Base-by-base conservation (phyloP, 2,113 vertebrate genomes). In the Cinclus mexicanus region DNA sequence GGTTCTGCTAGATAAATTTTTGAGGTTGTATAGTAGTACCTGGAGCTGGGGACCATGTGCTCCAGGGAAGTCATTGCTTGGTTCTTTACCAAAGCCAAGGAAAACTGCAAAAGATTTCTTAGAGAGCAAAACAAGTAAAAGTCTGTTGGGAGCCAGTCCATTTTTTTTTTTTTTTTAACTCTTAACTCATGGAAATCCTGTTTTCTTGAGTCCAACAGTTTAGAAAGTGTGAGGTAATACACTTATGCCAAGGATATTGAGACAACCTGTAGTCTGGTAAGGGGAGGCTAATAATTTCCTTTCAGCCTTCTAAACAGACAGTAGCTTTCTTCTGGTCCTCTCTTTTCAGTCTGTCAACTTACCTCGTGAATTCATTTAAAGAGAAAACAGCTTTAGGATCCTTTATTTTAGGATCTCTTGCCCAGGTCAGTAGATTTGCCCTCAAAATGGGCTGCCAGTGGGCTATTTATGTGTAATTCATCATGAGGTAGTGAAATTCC, bases 391-490 rank as follows among this genome's bases (percentile, higher is more conserved):
- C 60, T 88, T 31, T 44, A 72, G 57, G 37, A 50, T 37, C 35
- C 15, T 72, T 83, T 72, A 3, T 56, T 33, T 55, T 23, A n/a
- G 61, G 47, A 24, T 60, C 24, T 64, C 10, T 85, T 68, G 19
- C 19, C 35, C 22, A 20, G 67, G 59, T 87, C 52, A 47, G 12
- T 92, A 64, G 49, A 49, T 86, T 80, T 83, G n/a, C 85, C 25
- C 29, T 76, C 11, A 0, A 53, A 29, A 56, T 90, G 69, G 85
- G 57, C 83, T 86, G 71, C 33, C 52, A 85, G 24, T 82, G 41
- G 94, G 53, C 19, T 84, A 53, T 79, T 93, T 91, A 56, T 69
- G 28, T 92, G 83, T 91, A 93, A 90, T 90, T 97, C 60, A 39
- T 50, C 70, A 70, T 89, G 33, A 63, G 56, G 68, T 67, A 35